phyloP scores from a whole-genome alignment of 2,888 invertebrate species.

The Scaptomyza reducta region DNA sequence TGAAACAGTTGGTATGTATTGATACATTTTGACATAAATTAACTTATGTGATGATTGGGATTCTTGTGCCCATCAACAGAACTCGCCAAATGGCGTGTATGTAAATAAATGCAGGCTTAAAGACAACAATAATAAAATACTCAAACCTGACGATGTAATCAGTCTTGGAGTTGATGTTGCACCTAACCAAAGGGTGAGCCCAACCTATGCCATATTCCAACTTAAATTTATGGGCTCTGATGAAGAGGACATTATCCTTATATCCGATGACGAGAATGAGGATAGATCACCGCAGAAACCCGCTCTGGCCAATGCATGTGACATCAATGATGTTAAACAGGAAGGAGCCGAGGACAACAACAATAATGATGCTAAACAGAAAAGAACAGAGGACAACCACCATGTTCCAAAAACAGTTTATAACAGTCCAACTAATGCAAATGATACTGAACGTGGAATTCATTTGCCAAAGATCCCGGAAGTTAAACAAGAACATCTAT shows the following conservation, averaged over 20 bases:
- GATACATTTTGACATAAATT: background rate
- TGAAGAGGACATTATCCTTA: conserved; percentile 20
- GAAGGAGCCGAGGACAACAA: background rate
- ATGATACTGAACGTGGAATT: conserved; percentile 15
- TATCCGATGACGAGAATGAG: conserved; percentile 52
- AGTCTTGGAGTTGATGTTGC: conserved; percentile 69
- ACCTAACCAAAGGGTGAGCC: conserved; percentile 12
- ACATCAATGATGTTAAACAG: background rate
- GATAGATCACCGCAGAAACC: background rate
- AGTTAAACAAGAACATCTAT: conserved; percentile 65
- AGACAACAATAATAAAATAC: background rate
- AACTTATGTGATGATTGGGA: background rate
- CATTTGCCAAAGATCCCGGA: conserved; percentile 70
- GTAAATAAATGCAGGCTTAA: conserved; percentile 61
- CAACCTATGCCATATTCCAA: conserved; percentile 65
- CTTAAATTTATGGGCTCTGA: conserved; percentile 30
- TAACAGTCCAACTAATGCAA: background rate
- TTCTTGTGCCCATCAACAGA: conserved; percentile 35
- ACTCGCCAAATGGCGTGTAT: conserved; percentile 79
- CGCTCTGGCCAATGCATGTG: background rate
- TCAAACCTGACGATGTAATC: conserved; percentile 59
- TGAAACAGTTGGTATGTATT: conserved; percentile 73
- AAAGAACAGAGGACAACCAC: background rate
- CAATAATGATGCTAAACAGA: background rate
- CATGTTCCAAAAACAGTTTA: background rate